Evolutionary conservation across 2,113 vertebrate genomes (phyloP).

Genomic region (Zonotrichia leucophrys): DNA sequence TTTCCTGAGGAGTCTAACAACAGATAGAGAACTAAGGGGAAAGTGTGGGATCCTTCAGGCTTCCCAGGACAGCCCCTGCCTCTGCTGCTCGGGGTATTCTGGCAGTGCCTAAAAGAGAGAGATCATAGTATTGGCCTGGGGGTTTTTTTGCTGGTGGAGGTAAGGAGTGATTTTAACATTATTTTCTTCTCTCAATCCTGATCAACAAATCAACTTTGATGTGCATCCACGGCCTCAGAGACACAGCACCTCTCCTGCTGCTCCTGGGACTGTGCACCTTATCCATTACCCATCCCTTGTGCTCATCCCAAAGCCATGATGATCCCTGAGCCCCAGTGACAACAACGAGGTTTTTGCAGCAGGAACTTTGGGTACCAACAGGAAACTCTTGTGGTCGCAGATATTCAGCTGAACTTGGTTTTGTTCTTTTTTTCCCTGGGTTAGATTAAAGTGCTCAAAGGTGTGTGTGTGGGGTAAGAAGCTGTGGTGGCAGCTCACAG

Average conservation of each 20-base stretch:
- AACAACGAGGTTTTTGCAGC: neutral
- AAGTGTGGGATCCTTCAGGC: neutral
- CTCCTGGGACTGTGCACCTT: neutral
- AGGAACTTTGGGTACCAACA: neutral
- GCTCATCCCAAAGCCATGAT: neutral
- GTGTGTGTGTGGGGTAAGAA: neutral
- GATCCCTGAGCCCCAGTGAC: neutral
- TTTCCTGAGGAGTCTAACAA: neutral
- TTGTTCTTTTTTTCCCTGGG: neutral
- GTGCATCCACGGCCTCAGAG: fast-evolving
- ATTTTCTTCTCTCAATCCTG: neutral
- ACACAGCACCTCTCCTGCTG: neutral
- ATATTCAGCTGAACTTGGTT: neutral
- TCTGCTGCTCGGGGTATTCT: neutral
- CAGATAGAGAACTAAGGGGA: neutral
- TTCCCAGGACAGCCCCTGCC: neutral
- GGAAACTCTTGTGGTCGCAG: neutral
- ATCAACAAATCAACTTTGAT: neutral
- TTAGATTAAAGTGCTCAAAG: neutral
- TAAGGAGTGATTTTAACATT: fast-evolving
- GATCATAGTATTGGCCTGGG: fast-evolving
- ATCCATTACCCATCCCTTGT: neutral
- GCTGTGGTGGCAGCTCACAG: neutral
- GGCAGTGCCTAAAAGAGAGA: neutral
- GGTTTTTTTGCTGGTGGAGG: neutral